Evolutionary conservation across 2,797 vertebrate species (phyloP).

Genomic region (Vespertilio murinus): DNA sequence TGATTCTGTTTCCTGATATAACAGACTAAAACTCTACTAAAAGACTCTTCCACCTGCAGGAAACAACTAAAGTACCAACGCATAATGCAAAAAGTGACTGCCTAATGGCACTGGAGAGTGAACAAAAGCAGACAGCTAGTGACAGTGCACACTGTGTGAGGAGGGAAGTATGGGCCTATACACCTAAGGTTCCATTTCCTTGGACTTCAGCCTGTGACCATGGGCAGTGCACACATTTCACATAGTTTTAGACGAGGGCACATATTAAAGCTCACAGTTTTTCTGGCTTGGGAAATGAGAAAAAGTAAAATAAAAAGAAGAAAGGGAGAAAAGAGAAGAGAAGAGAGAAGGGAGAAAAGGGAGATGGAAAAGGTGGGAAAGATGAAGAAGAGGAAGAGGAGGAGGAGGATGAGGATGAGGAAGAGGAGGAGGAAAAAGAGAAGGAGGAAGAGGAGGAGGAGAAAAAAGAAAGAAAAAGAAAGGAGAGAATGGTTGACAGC

Average conservation of each 20-base stretch:
- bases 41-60: fast-evolving
- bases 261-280: not conserved
- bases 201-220: not conserved
- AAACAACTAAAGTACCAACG: not conserved
- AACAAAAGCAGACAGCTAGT: too few species aligned
- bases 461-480: fast-evolving
- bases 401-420: fast-evolving
- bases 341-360: not conserved
- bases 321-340: not conserved
- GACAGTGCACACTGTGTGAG: not conserved
- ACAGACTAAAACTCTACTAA: not conserved
- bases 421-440: too few species aligned
- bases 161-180: not conserved
- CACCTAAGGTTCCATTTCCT: not conserved
- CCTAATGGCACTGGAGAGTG: not conserved
- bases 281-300: not conserved
- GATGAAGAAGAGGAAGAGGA: not conserved
- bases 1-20: not conserved
- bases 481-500: not conserved
- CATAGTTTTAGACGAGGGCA: not conserved
- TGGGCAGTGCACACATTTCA: not conserved
- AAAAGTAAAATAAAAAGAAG: not conserved
- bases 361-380: not conserved
- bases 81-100: not conserved
- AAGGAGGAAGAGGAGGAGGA: too few species aligned